Evolutionary conservation across 2,888 invertebrate genomes (phyloP), one percentile per base, ranked within the genome.

Genomic region (Hofmannophila pseudospretella): DNA sequence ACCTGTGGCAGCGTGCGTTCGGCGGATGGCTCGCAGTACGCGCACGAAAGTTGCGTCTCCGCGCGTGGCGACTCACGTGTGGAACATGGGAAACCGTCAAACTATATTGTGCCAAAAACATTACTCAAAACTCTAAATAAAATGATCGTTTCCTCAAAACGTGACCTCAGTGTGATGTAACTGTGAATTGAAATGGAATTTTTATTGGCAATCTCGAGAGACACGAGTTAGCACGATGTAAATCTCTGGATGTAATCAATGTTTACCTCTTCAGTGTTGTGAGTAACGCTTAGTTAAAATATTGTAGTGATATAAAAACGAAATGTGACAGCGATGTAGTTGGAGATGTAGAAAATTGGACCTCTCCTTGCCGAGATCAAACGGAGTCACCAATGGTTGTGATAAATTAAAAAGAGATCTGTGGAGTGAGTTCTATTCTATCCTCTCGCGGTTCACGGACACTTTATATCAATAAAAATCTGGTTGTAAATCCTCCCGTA

Each of bases 241-340:
- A 78, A 59, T 63, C 54, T 58, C 42, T 62, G 57, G 58, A 67
- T 61, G 55, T 60, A 54, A 54, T 66, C 65, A 80, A 79, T 84
- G 82, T 81, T 81, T 85, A 86, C 84, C 84, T 86, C 86, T 81
- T 69, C 68, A 67, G 86, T 85, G 86, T 86, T 86, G 85, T 85
- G 85, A 85, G 76, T 77, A 71, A 66, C 59, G 45, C 41, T 63
- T 73, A 76, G 63, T 63, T 53, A 49, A 66, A 58, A 64, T 67
- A 70, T 64, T 64, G 51, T 51, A 52, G 52, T 51, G 52, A 39
- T 36, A 39, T 36, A 45, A 50, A 55, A 44, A 52, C 44, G n/a
- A 55, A 43, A 37, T 32, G 42, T 43, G 39, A 42, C 49, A 52
- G 49, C 47, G 41, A 49, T 41, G 57, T 45, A 63, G 65, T 58